Evolutionary conservation across 1,140 invertebrate genomes (phyloP), one percentile per base, ranked within the genome.

Genomic region (Drosophila pseudoananassae): DNA sequence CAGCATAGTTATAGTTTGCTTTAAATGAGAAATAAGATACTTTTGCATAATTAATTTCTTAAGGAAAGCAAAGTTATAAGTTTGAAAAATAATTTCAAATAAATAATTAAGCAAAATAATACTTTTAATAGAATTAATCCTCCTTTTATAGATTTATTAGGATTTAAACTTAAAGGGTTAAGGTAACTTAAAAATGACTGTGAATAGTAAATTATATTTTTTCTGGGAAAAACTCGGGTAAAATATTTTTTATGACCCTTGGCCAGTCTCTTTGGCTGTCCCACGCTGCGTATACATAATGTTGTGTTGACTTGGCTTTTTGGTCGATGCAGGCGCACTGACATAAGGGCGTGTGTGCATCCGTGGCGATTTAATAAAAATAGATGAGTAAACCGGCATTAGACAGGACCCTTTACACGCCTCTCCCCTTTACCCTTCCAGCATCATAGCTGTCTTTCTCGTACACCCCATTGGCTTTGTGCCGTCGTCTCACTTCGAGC

Each of bases 361-460:
- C 54, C 51, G 65, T 55, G 64, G 52, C 63, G 63, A 69, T 88
- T 87, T 87, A 88, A 87, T 87, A 87, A 88, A 88, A 87, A 87
- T 87, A 87, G 75, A 88, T 87, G 83, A 85, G 82, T 78, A 57
- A 71, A 78, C 60, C 76, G 75, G 82, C 78, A 87, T 78, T 84
- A 77, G 76, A 59, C 55, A 73, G 36, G 33, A 63, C n/a, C 31
- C 57, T 47, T 38, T 56, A 14, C 23, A n/a, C 54, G 17, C 50
- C 27, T 17, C 40, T 40, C 10, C 40, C n/a, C 56, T 5, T 9
- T 23, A 7, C 27, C 49, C n/a, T 17, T 43, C 40, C 14, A 17
- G 14, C 27, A 2, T 45, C 23, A 6, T 15, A 9, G 17, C 66
- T 61, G 38, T 31, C 70, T 40, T 52, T 38, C 70, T 46, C 33